A percentile compares a stretch with the other conserved stretches of the same genome.
Conservation (phyloP, 2,888 invertebrate genomes). For the Sarcophaga subvicina region DNA sequence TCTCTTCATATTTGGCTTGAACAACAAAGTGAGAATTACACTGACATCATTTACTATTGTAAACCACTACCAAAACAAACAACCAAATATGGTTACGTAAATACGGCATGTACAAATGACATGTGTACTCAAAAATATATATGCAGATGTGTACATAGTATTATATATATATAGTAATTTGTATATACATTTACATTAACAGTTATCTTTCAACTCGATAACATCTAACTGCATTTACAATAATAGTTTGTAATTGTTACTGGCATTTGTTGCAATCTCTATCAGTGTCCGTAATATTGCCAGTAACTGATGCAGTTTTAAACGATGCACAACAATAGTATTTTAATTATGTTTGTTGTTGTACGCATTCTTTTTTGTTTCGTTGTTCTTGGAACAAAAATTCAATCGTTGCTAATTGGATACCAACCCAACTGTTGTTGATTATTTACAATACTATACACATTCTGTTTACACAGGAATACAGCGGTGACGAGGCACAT, state of each 20-base stretch:
- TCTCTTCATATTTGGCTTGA: slow-evolving; percentile 1
- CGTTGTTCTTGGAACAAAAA: slow-evolving; percentile 19
- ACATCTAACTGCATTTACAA: too few species aligned
- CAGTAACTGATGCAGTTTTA: too few species aligned
- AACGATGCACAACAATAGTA: too few species aligned
- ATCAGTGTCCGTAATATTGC: too few species aligned
- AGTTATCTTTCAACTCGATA: too few species aligned
- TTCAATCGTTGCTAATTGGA: slow-evolving; percentile 43
- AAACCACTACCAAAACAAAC: slow-evolving; percentile 16
- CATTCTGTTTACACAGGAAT: too few species aligned
- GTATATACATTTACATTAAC: background rate
- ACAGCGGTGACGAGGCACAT: too few species aligned
- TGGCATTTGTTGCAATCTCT: too few species aligned
- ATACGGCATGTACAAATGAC: too few species aligned
- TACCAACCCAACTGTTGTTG: slow-evolving; percentile 41
- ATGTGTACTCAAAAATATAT: background rate
- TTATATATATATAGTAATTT: background rate
- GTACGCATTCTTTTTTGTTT: background rate
- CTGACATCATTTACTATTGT: slow-evolving; percentile 31
- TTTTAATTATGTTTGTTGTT: too few species aligned
- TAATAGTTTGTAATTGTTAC: too few species aligned
- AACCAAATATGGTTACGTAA: slow-evolving; percentile 2
- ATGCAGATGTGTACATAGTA: background rate
- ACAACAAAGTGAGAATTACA: slow-evolving; percentile 39
- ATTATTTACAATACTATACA: background rate